Conservation (phyloP, 2,797 vertebrate species). For the Sebastes flavidus region DNA sequence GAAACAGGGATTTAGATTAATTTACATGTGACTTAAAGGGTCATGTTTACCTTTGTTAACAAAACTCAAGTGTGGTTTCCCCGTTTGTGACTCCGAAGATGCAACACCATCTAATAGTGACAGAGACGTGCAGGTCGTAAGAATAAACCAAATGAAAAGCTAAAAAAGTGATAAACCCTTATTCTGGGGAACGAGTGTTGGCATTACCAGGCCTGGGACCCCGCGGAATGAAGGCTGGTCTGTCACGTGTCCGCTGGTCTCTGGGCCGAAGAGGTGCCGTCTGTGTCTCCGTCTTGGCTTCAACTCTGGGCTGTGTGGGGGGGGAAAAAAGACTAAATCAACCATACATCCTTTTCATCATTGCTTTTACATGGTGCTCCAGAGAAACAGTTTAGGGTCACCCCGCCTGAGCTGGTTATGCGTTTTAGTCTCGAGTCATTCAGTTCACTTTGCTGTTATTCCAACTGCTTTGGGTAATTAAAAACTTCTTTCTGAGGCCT, state of each 20-base stretch:
- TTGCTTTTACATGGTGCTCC: background rate
- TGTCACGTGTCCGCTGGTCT: slow-evolving; percentile 92
- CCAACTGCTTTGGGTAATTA: background rate
- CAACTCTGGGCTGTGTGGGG: slow-evolving; percentile 84
- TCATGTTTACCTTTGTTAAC: slow-evolving; percentile 81
- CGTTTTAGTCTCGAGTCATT: background rate
- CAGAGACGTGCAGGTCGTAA: slow-evolving; percentile 4
- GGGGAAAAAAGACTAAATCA: background rate
- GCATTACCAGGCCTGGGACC: slow-evolving; percentile 90
- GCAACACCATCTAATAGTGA: slow-evolving; percentile 74
- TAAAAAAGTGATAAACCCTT: background rate
- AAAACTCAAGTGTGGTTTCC: slow-evolving; percentile 84
- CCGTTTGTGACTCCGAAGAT: slow-evolving; percentile 79
- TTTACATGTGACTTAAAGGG: background rate
- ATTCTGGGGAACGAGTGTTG: background rate
- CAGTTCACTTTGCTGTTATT: background rate
- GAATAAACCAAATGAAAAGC: background rate
- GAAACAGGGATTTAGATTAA: background rate
- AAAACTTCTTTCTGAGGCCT: background rate
- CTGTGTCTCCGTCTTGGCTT: slow-evolving; percentile 90
- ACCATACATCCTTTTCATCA: slow-evolving; percentile 38
- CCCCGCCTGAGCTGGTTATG: background rate
- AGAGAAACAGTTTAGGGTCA: background rate
- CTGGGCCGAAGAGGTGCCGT: slow-evolving; percentile 86
- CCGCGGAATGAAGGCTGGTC: slow-evolving; percentile 87